Percentiles rank a stretch among this genome's conserved stretches.
Evolutionary conservation across 2,113 vertebrate species (phyloP).

Genomic region (Eulemur rufifrons): DNA sequence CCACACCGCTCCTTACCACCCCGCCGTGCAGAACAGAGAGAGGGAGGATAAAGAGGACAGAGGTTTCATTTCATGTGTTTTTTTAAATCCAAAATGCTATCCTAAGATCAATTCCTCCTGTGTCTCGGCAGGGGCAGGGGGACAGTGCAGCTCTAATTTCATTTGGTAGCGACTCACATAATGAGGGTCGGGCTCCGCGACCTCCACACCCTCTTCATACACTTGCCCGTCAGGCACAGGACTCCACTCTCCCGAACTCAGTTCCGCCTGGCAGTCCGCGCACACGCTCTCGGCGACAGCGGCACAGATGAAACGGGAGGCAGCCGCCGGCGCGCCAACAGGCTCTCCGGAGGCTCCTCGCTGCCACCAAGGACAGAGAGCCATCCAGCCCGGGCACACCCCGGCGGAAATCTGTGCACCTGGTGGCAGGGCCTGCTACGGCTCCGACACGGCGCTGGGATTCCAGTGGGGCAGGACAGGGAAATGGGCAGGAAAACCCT

Average conservation of each 20-base stretch:
- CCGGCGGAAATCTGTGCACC: rapidly evolving
- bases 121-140: rapidly evolving
- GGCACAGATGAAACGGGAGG: background rate
- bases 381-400: background rate
- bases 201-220: conserved; percentile 22
- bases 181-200: background rate
- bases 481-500: rapidly evolving
- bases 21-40: background rate
- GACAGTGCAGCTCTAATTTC: background rate
- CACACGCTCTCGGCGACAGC: background rate
- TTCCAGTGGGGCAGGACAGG: rapidly evolving
- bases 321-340: too few relatives aligned
- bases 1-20: background rate
- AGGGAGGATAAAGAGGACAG: conserved; percentile 25
- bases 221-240: rapidly evolving
- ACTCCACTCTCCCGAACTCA: background rate
- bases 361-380: background rate
- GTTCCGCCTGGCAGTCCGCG: background rate
- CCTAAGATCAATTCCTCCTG: background rate
- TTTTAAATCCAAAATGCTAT: conserved; percentile 1
- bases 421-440: rapidly evolving
- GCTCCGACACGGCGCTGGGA: rapidly evolving
- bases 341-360: too few relatives aligned
- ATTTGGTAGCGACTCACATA: background rate
- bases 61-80: background rate